Percentiles rank a stretch among this genome's conserved stretches.
Evolutionary conservation across 2,113 vertebrate species (phyloP).

Genomic region (Cynopterus brachyotis): DNA sequence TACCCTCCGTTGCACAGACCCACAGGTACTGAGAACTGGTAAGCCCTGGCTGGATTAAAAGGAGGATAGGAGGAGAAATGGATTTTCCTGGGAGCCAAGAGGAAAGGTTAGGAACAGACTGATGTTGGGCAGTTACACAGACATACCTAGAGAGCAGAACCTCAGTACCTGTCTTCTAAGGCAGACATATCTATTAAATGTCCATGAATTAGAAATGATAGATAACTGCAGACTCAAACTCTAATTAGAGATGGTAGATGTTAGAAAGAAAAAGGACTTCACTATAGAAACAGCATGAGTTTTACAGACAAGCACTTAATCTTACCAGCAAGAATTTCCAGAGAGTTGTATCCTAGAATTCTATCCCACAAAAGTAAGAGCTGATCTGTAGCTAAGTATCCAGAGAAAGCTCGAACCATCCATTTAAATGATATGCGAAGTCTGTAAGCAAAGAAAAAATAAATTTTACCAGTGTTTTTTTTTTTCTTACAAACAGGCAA

Average conservation of each 20-base stretch:
- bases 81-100: not conserved
- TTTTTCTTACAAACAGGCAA: not conserved
- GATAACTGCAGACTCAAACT: not conserved
- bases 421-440: constrained; percentile 98
- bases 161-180: not conserved
- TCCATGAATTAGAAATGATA: not conserved
- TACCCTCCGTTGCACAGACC: not conserved
- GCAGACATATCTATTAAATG: not conserved
- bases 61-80: not conserved
- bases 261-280: not conserved
- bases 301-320: constrained; percentile 56
- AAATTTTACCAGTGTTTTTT: not conserved
- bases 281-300: not conserved
- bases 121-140: not conserved
- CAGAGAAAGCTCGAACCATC: constrained; percentile 98
- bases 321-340: constrained; percentile 96
- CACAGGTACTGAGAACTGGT: not conserved
- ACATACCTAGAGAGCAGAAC: not conserved
- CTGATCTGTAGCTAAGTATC: constrained; percentile 98
- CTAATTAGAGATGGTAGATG: not conserved
- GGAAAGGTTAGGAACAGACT: not conserved
- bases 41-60: not conserved
- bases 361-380: constrained; percentile 98
- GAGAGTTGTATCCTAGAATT: constrained; percentile 95
- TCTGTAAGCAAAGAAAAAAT: constrained; percentile 80